Evolutionary conservation across 2,888 invertebrate species (phyloP), one percentile per base, ranked within the genome.

Genomic region (Cantharis nigra): DNA sequence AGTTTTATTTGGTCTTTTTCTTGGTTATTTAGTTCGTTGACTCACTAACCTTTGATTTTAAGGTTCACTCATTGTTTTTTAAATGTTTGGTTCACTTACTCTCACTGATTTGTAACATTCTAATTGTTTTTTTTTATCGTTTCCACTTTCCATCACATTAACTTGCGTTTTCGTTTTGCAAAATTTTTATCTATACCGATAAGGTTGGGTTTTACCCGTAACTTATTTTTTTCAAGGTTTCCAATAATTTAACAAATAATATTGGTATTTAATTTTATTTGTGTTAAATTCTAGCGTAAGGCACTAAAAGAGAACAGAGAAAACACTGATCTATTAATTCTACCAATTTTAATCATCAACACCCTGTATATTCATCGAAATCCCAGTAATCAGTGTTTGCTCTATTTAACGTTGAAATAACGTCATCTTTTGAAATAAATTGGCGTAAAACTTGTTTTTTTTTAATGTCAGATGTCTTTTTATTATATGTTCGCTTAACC

Each of bases 21-120:
- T 78, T 49, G 49, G 7, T 49, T 78, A 74, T 75, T 78, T 81
- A 79, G 81, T 81, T 81, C 81, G 76, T 81, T 81, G 81, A 81
- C 80, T 80, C 75, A 78, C 63, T 81, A 79, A 81, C 80, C 80
- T 80, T 74, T 78, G 49, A 64, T 73, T 71, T 71, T 69, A 67
- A 69, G 74, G 77, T 74, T 77, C 74, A 77, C 26, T 67, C n/a
- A 23, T 49, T 49, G 49, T n/a, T 49, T 33, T 33, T 33, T 33
- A 3, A 13, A 33, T 13, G 4, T 13, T 13, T 49, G 49, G 49
- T 49, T 49, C n/a, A 49, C 49, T 49, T 49, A 49, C 13, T 49
- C 33, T 13, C 49, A 49, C 49, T 49, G n/a, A 49, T 49, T 49
- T 49, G n/a, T 49, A 49, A 49, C 49, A 49, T 49, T 49, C 49